Base-by-base conservation (phyloP, 2,113 vertebrate species). In the Accipiter virgatus region DNA sequence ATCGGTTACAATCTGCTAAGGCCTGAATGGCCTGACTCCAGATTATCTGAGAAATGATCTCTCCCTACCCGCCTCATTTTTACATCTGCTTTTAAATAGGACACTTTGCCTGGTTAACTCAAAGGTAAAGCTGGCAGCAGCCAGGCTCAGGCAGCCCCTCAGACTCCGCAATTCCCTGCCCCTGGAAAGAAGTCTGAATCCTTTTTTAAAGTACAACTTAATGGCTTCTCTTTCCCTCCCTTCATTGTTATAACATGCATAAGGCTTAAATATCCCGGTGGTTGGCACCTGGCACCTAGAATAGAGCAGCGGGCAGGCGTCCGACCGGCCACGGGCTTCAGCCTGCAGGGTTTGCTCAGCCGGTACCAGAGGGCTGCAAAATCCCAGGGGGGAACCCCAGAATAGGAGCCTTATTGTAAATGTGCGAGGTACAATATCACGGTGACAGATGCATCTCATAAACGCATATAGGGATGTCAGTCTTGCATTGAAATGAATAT, bases 11-110 rank as follows among this genome's bases (percentile, higher is more conserved):
- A 80, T 82, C 95, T 94, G 50, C 71, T 63, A 53, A 91, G 47
- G 58, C 59, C 95, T 58, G 82, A 85, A 94, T 94, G 88, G 90
- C 96, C n/a, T 4, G 12, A 90, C 74, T 95, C 93, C 91, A 91
- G 91, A 91, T 91, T 96, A 96, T 93, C 95, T 94, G 78, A 91
- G 97, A 95, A 96, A 93, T 70, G 65, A 96, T 95, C 95, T 95
- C 93, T 95, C 74, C 63, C 53, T 73, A 38, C 84, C 53, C 1
- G 1, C 89, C 88, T 93, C 86, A 62, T 91, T 91, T 90, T 89
- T 93, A 83, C 71, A 26, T 36, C 81, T 94, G 58, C 87, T 80
- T 90, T 91, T 93, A 96, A 95, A 75, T 91, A 93, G 84, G 93
- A 75, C 91, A 71, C 87, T 82, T 72, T 50, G 26, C 45, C 81